Conservation (phyloP, 2,113 vertebrate species). For the Alosa alosa region DNA sequence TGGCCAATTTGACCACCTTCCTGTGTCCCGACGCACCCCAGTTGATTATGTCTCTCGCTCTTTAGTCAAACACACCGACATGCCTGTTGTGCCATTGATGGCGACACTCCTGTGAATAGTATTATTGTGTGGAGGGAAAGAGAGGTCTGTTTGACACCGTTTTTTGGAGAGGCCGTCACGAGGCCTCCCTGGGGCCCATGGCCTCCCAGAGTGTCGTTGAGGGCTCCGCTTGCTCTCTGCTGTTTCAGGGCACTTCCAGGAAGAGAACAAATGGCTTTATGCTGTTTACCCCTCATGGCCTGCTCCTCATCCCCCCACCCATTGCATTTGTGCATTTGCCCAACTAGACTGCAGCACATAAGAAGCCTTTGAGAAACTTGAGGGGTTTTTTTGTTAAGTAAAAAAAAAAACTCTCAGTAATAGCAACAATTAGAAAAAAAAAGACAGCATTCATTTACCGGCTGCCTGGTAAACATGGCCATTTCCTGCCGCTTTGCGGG, state of each 20-base stretch:
- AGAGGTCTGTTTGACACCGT: neutral
- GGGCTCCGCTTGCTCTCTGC: neutral
- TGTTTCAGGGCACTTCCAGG: neutral
- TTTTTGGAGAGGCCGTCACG: conserved; percentile 8
- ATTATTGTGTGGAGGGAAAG: neutral
- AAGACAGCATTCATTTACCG: conserved; percentile 36
- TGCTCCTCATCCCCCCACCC: neutral
- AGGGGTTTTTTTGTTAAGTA: conserved; percentile 3
- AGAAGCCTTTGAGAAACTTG: conserved; percentile 21
- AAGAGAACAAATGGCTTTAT: conserved; percentile 8
- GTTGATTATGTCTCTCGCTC: neutral
- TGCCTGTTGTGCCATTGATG: neutral
- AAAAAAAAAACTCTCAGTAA: conserved; percentile 27
- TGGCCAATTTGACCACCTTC: neutral
- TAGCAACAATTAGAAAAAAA: conserved; percentile 45
- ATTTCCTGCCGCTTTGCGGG: conserved; percentile 43
- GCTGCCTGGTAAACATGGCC: conserved; percentile 13
- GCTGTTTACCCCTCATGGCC: neutral
- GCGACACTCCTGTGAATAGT: conserved; percentile 2
- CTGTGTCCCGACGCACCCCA: neutral
- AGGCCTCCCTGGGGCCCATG: neutral
- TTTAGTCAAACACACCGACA: neutral
- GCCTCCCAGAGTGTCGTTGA: neutral
- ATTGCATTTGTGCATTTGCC: neutral
- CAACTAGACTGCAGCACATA: neutral